Evolutionary conservation across 2,113 vertebrate genomes (phyloP), one percentile per base, ranked within the genome.

Genomic region (Lepus timidus): DNA sequence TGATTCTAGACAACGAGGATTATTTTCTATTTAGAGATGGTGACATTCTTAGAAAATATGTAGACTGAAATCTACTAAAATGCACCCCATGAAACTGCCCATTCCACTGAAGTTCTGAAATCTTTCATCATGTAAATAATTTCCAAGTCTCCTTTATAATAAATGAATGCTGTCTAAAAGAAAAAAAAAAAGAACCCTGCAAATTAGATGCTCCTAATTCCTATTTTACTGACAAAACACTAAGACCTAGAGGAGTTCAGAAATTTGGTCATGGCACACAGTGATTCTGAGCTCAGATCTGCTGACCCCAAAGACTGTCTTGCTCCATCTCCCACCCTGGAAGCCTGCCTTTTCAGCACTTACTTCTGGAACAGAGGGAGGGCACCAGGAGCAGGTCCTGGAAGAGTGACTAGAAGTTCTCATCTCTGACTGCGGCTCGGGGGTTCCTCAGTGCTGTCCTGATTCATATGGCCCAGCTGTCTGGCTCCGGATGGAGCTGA

Each of bases 211-310:
- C 51, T 75, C 88, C 70, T 64, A 39, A 90, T 82, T 75, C 55
- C 39, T 33, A 73, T 68, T 81, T 79, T 85, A 58, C 19, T 61
- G 9, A n/a, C 67, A 70, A 90, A 68, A 90, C 64, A 49, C 22
- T 65, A 51, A 86, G 76, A 73, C 19, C 76, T 11, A 36, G 11
- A 17, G 1, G 3, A 71, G 22, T 62, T 58, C 55, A 90, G 19
- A 86, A 73, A 25, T 16, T 25, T 83, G 62, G 64, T 52, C n/a
- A n/a, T 6, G 20, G 3, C 4, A 61, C 17, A 39, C 27, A 79
- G 1, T 20, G 22, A 90, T 64, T 94, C 80, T 89, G 62, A 88
- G 84, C 31, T 84, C 80, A 78, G 36, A 64, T 64, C 81, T 88
- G 64, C 44, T 82, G 55, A 82, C 23, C 89, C 65, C 33, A 65